Evolutionary conservation across 2,888 invertebrate genomes (phyloP).

Genomic region (Drosophila neonasuta): DNA sequence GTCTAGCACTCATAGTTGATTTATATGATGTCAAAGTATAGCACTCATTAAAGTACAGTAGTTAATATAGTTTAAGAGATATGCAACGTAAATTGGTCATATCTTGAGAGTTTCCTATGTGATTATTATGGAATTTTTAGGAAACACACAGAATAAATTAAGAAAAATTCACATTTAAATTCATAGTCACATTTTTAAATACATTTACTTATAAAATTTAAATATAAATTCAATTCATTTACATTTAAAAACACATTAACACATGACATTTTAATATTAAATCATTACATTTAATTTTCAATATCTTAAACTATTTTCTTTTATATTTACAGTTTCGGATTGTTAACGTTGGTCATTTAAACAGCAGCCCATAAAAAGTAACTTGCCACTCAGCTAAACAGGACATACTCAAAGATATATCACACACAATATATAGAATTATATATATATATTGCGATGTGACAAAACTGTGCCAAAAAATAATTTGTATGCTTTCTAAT

Average conservation of each 20-base stretch:
- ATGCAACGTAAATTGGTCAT: too few species aligned
- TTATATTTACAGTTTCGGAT: conserved; percentile 26
- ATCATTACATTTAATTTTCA: too few species aligned
- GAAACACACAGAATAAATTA: too few species aligned
- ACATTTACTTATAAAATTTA: too few species aligned
- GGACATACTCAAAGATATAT: conserved; percentile 32
- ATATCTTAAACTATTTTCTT: not conserved
- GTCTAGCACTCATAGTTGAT: not conserved
- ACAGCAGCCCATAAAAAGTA: conserved; percentile 13
- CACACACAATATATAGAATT: conserved; percentile 9
- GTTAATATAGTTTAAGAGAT: not conserved
- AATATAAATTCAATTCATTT: too few species aligned
- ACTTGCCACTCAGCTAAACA: conserved; percentile 36
- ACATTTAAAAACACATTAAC: too few species aligned
- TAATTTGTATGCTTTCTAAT: conserved; percentile 38
- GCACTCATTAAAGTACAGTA: not conserved
- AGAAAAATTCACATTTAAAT: too few species aligned
- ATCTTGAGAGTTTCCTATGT: too few species aligned
- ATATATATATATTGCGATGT: conserved; percentile 18
- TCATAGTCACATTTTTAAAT: too few species aligned
- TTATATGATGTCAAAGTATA: not conserved
- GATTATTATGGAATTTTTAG: too few species aligned
- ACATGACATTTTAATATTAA: too few species aligned
- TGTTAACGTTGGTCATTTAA: conserved; percentile 12
- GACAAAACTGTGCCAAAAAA: conserved; percentile 67